Conservation (phyloP, 2,797 vertebrate genomes). For the Dryobates pubescens region DNA sequence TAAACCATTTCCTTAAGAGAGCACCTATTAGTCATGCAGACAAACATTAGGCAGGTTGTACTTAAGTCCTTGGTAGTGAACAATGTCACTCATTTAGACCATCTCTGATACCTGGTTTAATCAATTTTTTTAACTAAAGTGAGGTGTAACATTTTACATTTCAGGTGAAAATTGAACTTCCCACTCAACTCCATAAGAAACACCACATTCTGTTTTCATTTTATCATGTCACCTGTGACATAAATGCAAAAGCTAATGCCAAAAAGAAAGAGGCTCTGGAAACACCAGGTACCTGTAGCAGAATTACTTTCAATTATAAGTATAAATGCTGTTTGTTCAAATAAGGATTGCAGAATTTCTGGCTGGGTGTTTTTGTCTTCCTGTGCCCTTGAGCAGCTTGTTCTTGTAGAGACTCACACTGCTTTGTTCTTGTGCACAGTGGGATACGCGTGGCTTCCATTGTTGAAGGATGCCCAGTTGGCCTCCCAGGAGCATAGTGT, state of each 20-base stretch:
- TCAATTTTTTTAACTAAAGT: slow-evolving; percentile 48
- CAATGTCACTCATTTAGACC: not conserved
- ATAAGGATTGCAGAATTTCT: slow-evolving; percentile 57
- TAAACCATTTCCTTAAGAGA: not conserved
- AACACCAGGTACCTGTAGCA: slow-evolving; percentile 87
- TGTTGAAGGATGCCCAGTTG: slow-evolving; percentile 90
- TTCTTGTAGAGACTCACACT: not conserved
- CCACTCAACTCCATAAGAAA: slow-evolving; percentile 95
- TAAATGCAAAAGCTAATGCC: slow-evolving; percentile 95
- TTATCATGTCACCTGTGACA: slow-evolving; percentile 97
- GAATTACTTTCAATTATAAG: slow-evolving; percentile 39
- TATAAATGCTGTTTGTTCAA: slow-evolving; percentile 8
- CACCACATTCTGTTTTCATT: slow-evolving; percentile 99
- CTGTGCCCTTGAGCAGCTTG: not conserved
- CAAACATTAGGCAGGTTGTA: not conserved
- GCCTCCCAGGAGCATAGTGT: slow-evolving; percentile 92
- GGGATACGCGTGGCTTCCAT: slow-evolving; percentile 94
- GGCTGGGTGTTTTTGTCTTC: slow-evolving; percentile 24
- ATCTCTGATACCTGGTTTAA: slow-evolving; percentile 28
- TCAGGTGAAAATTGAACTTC: slow-evolving; percentile 98
- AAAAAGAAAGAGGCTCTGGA: slow-evolving; percentile 98
- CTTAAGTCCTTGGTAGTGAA: not conserved
- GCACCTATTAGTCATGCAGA: not conserved
- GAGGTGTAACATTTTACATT: slow-evolving; percentile 71
- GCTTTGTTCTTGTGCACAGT: slow-evolving; percentile 78